Percentiles rank a stretch among this genome's conserved stretches.
These are phyloP conservation scores for Hemibagrus guttatus DNA, from an alignment of 2,797 vertebrate species.

Conservation along the genomic window DNA sequence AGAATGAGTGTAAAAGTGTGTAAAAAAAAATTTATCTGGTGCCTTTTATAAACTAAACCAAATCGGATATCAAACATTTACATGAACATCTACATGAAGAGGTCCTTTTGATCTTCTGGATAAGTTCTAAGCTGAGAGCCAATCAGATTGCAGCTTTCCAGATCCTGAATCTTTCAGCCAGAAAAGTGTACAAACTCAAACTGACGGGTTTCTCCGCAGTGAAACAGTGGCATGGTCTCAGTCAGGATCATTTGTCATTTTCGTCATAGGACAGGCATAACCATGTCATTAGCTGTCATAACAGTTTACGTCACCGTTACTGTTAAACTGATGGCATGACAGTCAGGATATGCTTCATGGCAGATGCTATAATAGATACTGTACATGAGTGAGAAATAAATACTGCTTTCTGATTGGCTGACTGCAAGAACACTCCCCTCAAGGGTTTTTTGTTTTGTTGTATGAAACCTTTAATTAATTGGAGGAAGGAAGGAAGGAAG, in stretches of 20 bases:
- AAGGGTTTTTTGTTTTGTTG: neutral
- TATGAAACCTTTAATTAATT: neutral
- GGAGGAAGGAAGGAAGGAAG: neutral
- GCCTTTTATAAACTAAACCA: neutral
- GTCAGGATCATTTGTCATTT: too few relatives aligned
- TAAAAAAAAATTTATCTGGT: neutral
- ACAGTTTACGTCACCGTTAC: neutral
- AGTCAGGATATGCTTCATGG: neutral
- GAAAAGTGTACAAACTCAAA: neutral
- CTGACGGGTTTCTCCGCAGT: neutral
- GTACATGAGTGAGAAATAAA: neutral
- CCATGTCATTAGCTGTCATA: neutral
- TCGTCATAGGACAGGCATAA: neutral
- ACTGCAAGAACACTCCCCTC: neutral
- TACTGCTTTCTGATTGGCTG: neutral
- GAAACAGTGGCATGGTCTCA: neutral
- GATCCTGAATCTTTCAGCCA: neutral
- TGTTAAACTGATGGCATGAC: neutral
- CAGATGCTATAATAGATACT: neutral
- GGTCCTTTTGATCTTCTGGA: neutral
- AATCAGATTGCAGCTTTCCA: neutral
- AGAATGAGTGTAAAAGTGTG: neutral
- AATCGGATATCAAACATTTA: neutral
- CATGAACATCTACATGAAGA: neutral
- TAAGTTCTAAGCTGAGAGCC: neutral